Evolutionary conservation across 2,797 vertebrate genomes (phyloP), one percentile per base, ranked within the genome.

Genomic region (Picus viridis): DNA sequence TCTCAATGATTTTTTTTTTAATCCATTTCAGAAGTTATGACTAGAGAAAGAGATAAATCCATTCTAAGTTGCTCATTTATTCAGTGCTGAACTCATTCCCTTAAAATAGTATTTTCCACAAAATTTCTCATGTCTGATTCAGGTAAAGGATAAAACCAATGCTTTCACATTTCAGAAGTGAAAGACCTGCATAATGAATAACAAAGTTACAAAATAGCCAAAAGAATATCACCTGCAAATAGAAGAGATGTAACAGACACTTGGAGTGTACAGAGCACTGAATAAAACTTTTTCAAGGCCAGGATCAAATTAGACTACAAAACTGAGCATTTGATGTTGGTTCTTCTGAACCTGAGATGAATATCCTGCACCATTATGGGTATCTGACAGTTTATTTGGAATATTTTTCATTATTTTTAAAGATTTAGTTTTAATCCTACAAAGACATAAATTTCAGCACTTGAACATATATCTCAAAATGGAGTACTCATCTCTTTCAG

Each of bases 341-440:
- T 62, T 72, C 41, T 92, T 84, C 78, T 86, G 12, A 17, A 5
- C 20, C 16, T 71, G 62, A 61, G 7, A 34, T 0, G 0, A 56
- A 62, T 64, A 4, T 26, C 71, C 27, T 65, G 30, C 12, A 4
- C 10, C 18, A 17, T 58, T 72, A 8, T 69, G 12, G 16, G 6
- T 3, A 41, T 20, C n/a, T 36, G 3, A 6, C 0, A 0, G 34
- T 63, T 79, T 71, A 4, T 81, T 63, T 53, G n/a, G 9, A 27
- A 2, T 3, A 45, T 70, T 59, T 63, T 69, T 58, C 4, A 23
- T 23, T 72, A 39, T 39, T 76, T 65, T 63, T 58, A 51, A 83
- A 62, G 7, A 3, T 54, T 16, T 6, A 41, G 11, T 32, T 75
- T 73, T 62, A 58, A 6, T 2, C 64, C 47, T 58, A 10, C 6